A percentile compares a stretch with the other conserved stretches of the same genome.
These are phyloP conservation scores for Lordiphosa clarofinis DNA, from an alignment of 1,140 invertebrate genomes.

Conservation along the genomic window DNA sequence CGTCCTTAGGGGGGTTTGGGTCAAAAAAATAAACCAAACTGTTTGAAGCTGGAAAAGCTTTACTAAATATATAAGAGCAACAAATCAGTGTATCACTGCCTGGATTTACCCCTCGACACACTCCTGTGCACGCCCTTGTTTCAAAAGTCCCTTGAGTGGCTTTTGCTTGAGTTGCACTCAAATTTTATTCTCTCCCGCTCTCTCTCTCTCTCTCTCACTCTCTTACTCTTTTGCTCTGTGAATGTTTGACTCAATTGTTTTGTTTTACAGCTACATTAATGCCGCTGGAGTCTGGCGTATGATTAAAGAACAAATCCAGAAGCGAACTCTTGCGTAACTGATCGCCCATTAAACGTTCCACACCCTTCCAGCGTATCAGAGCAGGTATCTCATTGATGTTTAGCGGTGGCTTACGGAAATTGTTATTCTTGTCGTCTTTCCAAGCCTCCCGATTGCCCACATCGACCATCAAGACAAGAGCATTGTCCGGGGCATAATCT, in stretches of 20 bases:
- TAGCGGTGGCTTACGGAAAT: conserved; percentile 34
- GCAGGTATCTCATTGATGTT: conserved; percentile 32
- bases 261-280: conserved; percentile 18
- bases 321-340: conserved; percentile 35
- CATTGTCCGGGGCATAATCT: conserved; percentile 20
- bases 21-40: no score
- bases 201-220: neutral
- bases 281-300: neutral
- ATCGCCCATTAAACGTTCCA: conserved; percentile 47
- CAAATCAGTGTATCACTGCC: no score
- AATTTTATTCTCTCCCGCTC: conserved; percentile 7
- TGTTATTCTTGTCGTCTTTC: conserved; percentile 30
- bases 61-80: no score
- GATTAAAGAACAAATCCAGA: conserved; percentile 46
- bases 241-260: neutral
- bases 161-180: conserved; percentile 22
- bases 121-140: no score
- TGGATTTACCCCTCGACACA: no score
- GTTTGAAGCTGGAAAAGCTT: no score
- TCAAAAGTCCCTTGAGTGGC: neutral
- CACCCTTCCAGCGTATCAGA: conserved; percentile 42
- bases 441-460: conserved; percentile 48
- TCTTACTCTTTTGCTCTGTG: neutral
- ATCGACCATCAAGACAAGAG: conserved; percentile 48
- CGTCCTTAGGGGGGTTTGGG: no score